Base-by-base conservation (phyloP, 2,113 vertebrate species). In the Phylloscopus whistleri region DNA sequence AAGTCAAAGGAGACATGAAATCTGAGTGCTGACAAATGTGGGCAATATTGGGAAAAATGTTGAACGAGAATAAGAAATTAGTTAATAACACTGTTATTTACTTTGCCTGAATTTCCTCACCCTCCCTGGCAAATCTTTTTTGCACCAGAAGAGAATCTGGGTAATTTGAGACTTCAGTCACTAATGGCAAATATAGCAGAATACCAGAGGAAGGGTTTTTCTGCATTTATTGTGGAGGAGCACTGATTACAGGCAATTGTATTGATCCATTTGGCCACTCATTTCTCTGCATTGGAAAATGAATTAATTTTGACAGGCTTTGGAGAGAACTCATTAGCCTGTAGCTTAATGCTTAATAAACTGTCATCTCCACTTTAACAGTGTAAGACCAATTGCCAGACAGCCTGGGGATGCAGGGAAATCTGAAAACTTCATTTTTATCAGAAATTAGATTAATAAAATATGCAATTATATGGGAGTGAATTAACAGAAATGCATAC, bases 261-360 rank as follows among this genome's bases (percentile, higher is more conserved):
- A 95, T 94, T 6, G 90, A 96, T 94, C 84, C 53, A 51, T 84
- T 83, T 79, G 78, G 49, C 68, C 44, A 56, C 74, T 95, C 39
- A 33, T 81, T 90, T 89, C 53, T 37, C 79, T 87, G 62, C 62
- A 91, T 4, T 81, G 86, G 69, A 83, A 93, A 95, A 92, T 41
- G 56, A 91, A 94, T 95, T 93, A 41, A 84, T 96, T 94, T 74
- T 95, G 93, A 94, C 90, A 95, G 94, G 33, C 62, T 97, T 90
- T 97, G 90, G 93, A 88, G 91, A 75, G 88, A 94, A 84, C 24
- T 92, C n/a, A 72, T 82, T 93, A 81, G n/a, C 43, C 81, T 87
- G 63, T 63, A 95, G 62, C 76, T 86, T 91, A 93, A 35, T 55
- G 80, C 73, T 89, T 94, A 95, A 93, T 87, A 94, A 95, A 82